A percentile compares a stretch with the other conserved stretches of the same genome.
phyloP scores from a whole-genome alignment of 2,888 invertebrate genomes.

The Cerastoderma edule region DNA sequence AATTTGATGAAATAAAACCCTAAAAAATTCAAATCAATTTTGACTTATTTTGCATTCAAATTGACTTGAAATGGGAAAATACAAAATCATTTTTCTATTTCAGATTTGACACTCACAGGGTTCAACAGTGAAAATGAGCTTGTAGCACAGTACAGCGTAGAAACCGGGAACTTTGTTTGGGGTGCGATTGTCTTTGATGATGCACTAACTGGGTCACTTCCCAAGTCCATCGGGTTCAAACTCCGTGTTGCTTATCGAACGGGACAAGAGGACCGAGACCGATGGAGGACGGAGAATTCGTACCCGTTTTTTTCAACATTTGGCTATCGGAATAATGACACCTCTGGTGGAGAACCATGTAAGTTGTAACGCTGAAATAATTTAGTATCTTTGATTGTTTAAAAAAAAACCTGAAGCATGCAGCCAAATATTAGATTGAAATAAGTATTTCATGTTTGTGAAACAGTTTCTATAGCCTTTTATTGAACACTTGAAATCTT shows the following conservation, averaged over 20 bases:
- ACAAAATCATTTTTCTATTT: background rate
- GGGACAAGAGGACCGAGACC: slow-evolving; percentile 8
- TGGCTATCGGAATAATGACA: slow-evolving; percentile 53
- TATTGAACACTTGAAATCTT: no score
- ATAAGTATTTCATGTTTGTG: no score
- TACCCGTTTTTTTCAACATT: slow-evolving; percentile 61
- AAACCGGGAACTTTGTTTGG: slow-evolving; percentile 44
- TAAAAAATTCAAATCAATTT: no score
- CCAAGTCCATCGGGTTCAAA: slow-evolving; percentile 45
- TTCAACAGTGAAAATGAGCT: slow-evolving; percentile 36
- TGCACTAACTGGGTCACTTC: slow-evolving; percentile 35
- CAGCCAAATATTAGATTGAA: no score
- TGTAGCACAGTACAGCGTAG: slow-evolving; percentile 30
- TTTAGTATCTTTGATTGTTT: no score
- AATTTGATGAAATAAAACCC: no score
- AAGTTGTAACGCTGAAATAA: slow-evolving; percentile 22
- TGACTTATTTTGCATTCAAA: no score
- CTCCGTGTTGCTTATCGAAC: slow-evolving; percentile 57
- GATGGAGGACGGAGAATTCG: slow-evolving; percentile 60
- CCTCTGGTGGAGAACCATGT: slow-evolving; percentile 57
- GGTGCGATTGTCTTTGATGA: slow-evolving; percentile 59
- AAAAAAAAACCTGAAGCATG: no score
- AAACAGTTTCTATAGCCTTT: no score
- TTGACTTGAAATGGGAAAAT: no score
- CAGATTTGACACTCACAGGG: slow-evolving; percentile 32